Base-by-base conservation (phyloP, 2,888 invertebrate genomes). In the Lithosia quadra region DNA sequence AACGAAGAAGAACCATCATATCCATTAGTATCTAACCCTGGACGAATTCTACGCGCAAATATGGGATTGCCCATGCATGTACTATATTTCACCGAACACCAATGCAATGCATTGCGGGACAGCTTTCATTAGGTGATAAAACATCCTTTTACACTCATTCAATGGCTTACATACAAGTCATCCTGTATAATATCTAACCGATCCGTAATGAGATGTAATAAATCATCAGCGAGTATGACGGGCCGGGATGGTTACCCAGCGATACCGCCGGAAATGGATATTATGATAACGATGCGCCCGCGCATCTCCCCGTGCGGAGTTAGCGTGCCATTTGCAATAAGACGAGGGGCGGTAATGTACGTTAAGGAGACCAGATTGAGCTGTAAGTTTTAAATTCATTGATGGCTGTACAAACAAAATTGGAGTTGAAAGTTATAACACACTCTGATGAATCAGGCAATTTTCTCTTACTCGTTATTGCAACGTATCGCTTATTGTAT, bases 191-290 rank as follows among this genome's bases (percentile, higher is more conserved):
- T 86, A 86, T 86, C 88, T 87, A 81, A 79, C 74, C 39, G 69
- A 67, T 66, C 66, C 73, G 83, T 90, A 90, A 89, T 90, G 84
- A 87, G 83, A 83, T 80, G 83, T 77, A 82, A 89, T 91, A 88
- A 89, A 90, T 91, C 88, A 88, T 85, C 69, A 69, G 67, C 67
- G 79, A 81, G 83, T 83, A 85, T 87, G 86, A 86, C 84, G 80
- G 75, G 76, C 76, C 78, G 77, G 75, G 78, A 77, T 77, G 75
- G 65, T 76, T 84, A 76, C 81, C 81, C 84, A 82, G 81, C 76
- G 85, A 85, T 89, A 88, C 85, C 86, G 86, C 75, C 86, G 90
- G 91, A 91, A 90, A 87, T 90, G 88, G 86, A 87, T 88, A 88
- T 89, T 86, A 86, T 80, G 89, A 90, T 90, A 91, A 88, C 83